phyloP scores from a whole-genome alignment of 2,888 invertebrate genomes.

The Zaprionus obscuricornis region DNA sequence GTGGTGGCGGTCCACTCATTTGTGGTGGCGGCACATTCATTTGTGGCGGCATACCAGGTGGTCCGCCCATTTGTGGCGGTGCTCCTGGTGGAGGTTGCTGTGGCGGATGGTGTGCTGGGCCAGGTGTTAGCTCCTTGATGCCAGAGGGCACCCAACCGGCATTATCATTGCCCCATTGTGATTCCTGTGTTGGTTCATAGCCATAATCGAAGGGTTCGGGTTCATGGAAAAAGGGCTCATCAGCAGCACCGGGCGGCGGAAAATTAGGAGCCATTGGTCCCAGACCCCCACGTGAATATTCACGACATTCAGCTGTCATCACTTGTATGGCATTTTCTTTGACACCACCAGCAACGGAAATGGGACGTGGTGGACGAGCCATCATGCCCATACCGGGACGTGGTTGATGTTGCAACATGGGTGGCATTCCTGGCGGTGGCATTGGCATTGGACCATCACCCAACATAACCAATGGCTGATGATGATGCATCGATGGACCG shows the following conservation, averaged over 20 bases:
- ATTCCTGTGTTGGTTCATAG: slow-evolving; percentile 90
- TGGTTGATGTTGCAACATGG: slow-evolving; percentile 68
- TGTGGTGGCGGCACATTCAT: slow-evolving; percentile 53
- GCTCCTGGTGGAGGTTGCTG: slow-evolving; percentile 73
- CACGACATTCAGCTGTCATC: slow-evolving; percentile 95
- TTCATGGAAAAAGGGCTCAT: slow-evolving; percentile 83
- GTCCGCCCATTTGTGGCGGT: slow-evolving; percentile 71
- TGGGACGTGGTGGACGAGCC: slow-evolving; percentile 75
- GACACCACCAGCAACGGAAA: slow-evolving; percentile 59
- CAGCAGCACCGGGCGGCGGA: slow-evolving; percentile 78
- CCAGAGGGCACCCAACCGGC: slow-evolving; percentile 87
- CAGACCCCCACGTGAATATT: slow-evolving; percentile 89
- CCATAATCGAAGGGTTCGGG: slow-evolving; percentile 84
- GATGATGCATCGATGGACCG: slow-evolving; percentile 57
- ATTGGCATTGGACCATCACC: slow-evolving; percentile 71
- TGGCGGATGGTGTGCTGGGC: slow-evolving; percentile 82
- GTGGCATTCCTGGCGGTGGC: slow-evolving; percentile 83
- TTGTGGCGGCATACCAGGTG: slow-evolving; percentile 61
- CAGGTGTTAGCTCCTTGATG: slow-evolving; percentile 89
- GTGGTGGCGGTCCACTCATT: too few species aligned
- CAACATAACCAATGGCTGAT: slow-evolving; percentile 51
- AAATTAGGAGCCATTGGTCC: slow-evolving; percentile 83
- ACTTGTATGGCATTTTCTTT: slow-evolving; percentile 95
- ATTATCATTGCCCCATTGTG: slow-evolving; percentile 87
- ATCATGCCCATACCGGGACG: slow-evolving; percentile 66